Percentiles rank a stretch among this genome's conserved stretches.
Conservation (phyloP, 1,140 invertebrate genomes). For the Lepidurus packardi region DNA sequence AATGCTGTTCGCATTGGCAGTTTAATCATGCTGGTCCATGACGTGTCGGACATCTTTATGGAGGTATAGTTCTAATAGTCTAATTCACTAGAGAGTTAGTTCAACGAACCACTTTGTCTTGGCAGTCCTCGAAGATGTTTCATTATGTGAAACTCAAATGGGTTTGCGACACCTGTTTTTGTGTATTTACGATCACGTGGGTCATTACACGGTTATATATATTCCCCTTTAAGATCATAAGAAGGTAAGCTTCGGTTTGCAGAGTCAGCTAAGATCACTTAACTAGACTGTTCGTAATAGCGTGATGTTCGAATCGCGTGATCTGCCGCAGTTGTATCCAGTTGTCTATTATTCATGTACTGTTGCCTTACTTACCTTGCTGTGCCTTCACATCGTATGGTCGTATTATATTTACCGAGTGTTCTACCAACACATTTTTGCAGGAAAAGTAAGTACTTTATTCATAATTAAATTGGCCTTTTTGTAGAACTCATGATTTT, state of each 20-base stretch:
- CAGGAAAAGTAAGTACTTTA: neutral
- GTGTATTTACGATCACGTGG: conserved; percentile 33
- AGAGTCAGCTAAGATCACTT: neutral
- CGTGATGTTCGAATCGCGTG: neutral
- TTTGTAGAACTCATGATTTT: neutral
- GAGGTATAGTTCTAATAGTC: conserved; percentile 52
- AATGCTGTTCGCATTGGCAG: conserved; percentile 89
- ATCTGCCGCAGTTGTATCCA: neutral
- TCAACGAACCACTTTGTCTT: conserved; percentile 31
- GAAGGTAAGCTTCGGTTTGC: neutral
- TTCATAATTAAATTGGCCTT: neutral
- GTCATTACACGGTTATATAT: conserved; percentile 27
- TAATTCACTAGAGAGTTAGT: neutral
- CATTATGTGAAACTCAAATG: conserved; percentile 12
- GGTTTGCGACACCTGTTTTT: conserved; percentile 28
- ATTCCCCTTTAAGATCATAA: conserved; percentile 34
- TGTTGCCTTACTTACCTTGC: conserved; percentile 7
- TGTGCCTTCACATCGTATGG: conserved; percentile 26
- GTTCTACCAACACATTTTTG: neutral
- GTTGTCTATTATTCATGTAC: neutral
- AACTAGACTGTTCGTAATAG: neutral
- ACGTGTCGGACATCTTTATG: conserved; percentile 89
- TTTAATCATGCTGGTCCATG: conserved; percentile 86
- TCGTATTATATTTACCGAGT: conserved; percentile 30
- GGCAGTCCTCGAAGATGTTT: conserved; percentile 30